Percentiles rank a stretch among this genome's conserved stretches.
Conservation (phyloP, 2,113 vertebrate genomes). For the Ranitomeya imitator region DNA sequence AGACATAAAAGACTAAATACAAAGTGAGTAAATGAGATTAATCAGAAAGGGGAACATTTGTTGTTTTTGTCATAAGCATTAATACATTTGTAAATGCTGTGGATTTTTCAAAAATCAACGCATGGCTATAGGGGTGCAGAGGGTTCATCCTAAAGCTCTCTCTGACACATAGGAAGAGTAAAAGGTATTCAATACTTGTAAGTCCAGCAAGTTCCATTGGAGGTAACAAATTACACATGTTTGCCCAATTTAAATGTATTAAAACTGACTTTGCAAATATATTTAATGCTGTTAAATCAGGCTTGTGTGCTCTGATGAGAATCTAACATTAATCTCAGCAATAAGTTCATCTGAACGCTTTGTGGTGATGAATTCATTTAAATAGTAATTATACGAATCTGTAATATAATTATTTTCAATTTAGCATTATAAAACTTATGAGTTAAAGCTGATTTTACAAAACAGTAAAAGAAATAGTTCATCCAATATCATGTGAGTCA, state of each 20-base stretch:
- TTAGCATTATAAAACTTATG: slow-evolving; percentile 3
- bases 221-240: slow-evolving; percentile 17
- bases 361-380: slow-evolving; percentile 17
- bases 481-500: slow-evolving; percentile 24
- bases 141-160: too few species aligned
- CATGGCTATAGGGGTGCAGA: too few species aligned
- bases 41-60: too few species aligned
- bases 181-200: neutral
- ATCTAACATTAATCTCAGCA: slow-evolving; percentile 25
- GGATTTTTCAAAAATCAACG: too few species aligned
- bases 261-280: slow-evolving; percentile 9
- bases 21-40: too few species aligned
- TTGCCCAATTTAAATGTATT: neutral
- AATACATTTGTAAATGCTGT: too few species aligned
- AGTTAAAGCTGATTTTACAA: slow-evolving; percentile 30
- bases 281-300: slow-evolving; percentile 33
- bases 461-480: neutral
- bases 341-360: slow-evolving; percentile 43
- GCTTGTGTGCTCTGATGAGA: slow-evolving; percentile 15
- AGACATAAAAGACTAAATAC: too few species aligned
- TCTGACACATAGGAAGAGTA: neutral
- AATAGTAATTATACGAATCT: slow-evolving; percentile 19
- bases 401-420: slow-evolving; percentile 44
- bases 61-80: too few species aligned
- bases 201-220: neutral